These are phyloP conservation scores for Tetragnatha versicolor DNA, from an alignment of 1,140 invertebrate genomes.

Conservation along the genomic window DNA sequence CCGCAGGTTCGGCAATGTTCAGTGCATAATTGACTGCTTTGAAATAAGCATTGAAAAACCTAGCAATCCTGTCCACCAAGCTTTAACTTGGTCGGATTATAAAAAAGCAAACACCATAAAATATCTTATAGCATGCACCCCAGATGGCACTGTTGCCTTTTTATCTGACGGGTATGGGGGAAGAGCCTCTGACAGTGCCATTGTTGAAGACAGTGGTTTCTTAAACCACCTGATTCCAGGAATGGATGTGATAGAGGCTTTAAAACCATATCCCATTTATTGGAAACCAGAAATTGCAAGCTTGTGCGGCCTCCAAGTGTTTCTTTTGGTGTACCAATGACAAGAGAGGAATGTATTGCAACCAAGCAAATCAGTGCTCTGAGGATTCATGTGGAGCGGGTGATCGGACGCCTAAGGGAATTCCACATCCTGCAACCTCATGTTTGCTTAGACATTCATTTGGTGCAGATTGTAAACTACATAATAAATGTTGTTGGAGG, in stretches of 20 bases:
- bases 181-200: conserved; percentile 59
- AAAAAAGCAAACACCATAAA: conserved; percentile 60
- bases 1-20: background rate
- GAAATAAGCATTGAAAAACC: conserved; percentile 59
- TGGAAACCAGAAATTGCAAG: background rate
- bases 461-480: background rate
- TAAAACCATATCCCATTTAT: conserved; percentile 22
- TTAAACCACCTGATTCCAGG: conserved; percentile 55
- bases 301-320: background rate
- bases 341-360: no score
- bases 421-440: background rate
- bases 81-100: conserved; percentile 60
- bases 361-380: background rate
- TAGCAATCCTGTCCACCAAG: conserved; percentile 57
- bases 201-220: conserved; percentile 58
- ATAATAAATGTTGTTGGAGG: background rate
- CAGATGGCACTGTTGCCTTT: conserved; percentile 59
- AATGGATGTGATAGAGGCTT: conserved; percentile 61
- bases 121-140: conserved; percentile 59
- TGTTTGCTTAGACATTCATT: background rate
- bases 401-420: conserved; percentile 30
- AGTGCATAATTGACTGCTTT: conserved; percentile 59
- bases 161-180: conserved; percentile 60
- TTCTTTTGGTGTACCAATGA: no score
- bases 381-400: background rate